Conservation (phyloP, 2,888 invertebrate genomes). For the Acleris emargana region DNA sequence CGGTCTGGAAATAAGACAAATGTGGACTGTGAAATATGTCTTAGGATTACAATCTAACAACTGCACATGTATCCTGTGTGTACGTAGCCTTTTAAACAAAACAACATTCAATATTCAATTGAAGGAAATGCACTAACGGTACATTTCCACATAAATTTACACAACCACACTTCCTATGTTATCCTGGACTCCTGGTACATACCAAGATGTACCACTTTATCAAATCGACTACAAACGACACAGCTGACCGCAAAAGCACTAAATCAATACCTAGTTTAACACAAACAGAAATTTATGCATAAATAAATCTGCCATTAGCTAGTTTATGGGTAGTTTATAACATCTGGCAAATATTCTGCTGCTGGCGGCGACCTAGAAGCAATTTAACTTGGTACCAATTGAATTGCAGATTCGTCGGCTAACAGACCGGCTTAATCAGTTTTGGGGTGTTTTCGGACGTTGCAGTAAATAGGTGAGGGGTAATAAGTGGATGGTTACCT, state of each 20-base stretch:
- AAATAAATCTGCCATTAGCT: slow-evolving; percentile 61
- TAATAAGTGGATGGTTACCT: neutral
- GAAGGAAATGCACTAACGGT: no score
- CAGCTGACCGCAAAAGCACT: slow-evolving; percentile 18
- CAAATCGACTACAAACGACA: slow-evolving; percentile 21
- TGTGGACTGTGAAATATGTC: no score
- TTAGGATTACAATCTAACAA: no score
- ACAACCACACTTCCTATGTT: no score
- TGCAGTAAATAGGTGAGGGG: slow-evolving; percentile 18
- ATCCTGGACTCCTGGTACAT: no score
- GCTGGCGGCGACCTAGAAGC: slow-evolving; percentile 57
- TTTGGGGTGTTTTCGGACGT: slow-evolving; percentile 22
- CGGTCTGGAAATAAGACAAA: no score
- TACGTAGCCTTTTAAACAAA: no score
- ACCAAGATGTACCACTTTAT: neutral
- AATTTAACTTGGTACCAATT: slow-evolving; percentile 61
- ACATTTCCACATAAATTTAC: no score
- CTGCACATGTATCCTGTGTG: no score
- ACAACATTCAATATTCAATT: no score
- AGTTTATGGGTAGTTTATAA: slow-evolving; percentile 67
- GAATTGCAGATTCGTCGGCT: slow-evolving; percentile 63
- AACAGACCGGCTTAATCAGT: slow-evolving; percentile 34
- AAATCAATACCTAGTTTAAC: slow-evolving; percentile 30
- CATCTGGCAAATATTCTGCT: slow-evolving; percentile 68
- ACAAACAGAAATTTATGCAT: slow-evolving; percentile 52